Evolutionary conservation across 1,140 invertebrate species (phyloP), one percentile per base, ranked within the genome.

Genomic region (Drosophila sulfurigaster): DNA sequence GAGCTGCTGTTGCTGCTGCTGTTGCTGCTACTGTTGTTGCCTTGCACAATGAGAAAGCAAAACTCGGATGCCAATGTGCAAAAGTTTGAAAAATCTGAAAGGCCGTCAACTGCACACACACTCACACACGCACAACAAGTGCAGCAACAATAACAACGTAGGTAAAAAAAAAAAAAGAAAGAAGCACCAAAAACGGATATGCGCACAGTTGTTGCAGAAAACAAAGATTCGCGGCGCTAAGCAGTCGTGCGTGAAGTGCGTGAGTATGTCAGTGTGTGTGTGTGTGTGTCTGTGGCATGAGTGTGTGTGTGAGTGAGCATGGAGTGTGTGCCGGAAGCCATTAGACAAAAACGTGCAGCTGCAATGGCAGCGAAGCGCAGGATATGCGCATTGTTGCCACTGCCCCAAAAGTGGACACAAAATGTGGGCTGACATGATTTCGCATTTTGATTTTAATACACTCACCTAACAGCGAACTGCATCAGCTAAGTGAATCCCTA

Each of bases 281-380:
- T 56, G 48, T 64, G 28, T 45, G 62, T 68, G 66, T 57, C 48
- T 48, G 63, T 45, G 20, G 15, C 2, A 8, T 8, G 8, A 45
- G 43, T 78, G 59, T 67, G 20, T 41, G 48, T 32, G 52, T n/a
- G 66, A 48, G 46, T 60, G 35, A 49, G 49, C 75, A 60, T 71
- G 20, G 30, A 57, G 82, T 73, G 66, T 73, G 66, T 57, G 82
- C 83, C 83, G 83, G 85, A 88, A 88, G 68, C 83, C 83, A 88
- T 88, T 88, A 88, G 83, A 88, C 83, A 88, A 88, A 88, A 88
- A 88, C 83, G 85, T 83, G 82, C 83, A 88, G 73, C 49, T 82
- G 82, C 66, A 80, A 70, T 56, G 49, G 46, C 58, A 68, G 59
- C 68, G 30, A n/a, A 59, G 38, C 48, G 45, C 70, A 80, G 83